Conservation (phyloP, 2,113 vertebrate genomes). For the Gobius niger region DNA sequence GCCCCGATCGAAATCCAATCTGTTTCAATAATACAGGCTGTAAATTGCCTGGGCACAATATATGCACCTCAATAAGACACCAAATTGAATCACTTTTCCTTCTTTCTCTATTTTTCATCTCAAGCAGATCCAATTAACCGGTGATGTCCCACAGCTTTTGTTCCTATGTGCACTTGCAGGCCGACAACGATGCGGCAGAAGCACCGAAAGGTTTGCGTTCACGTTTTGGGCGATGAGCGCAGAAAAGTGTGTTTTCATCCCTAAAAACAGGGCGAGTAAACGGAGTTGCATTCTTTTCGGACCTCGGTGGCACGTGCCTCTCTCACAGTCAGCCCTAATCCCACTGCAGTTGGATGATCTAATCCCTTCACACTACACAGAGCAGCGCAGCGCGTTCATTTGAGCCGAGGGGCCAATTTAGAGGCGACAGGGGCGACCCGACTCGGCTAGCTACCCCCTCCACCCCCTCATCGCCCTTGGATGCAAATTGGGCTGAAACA, state of each 20-base stretch:
- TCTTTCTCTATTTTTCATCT: neutral
- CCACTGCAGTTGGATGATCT: constrained; percentile 45
- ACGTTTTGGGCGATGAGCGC: neutral
- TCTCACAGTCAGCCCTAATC: constrained; percentile 49
- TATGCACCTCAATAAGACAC: neutral
- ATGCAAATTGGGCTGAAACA: constrained; percentile 52
- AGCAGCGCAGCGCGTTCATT: constrained; percentile 61
- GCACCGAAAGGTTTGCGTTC: neutral
- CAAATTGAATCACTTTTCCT: neutral
- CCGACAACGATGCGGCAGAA: neutral
- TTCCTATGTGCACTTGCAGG: neutral
- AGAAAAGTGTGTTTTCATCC: too few species aligned
- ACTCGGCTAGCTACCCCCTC: constrained; percentile 19
- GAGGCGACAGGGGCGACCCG: constrained; percentile 26
- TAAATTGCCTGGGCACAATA: neutral
- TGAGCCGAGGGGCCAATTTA: constrained; percentile 61
- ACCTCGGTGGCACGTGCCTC: constrained; percentile 29
- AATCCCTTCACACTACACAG: constrained; percentile 48
- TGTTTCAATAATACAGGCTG: neutral
- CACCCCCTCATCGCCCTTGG: constrained; percentile 10
- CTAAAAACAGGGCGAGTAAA: neutral
- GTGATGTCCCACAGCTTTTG: neutral
- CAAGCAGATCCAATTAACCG: neutral
- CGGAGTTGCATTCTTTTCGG: neutral
- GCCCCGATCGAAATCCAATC: neutral